A percentile compares a stretch with the other conserved stretches of the same genome.
phyloP scores from a whole-genome alignment of 2,113 vertebrate genomes.

The Haliaeetus leucogaster region DNA sequence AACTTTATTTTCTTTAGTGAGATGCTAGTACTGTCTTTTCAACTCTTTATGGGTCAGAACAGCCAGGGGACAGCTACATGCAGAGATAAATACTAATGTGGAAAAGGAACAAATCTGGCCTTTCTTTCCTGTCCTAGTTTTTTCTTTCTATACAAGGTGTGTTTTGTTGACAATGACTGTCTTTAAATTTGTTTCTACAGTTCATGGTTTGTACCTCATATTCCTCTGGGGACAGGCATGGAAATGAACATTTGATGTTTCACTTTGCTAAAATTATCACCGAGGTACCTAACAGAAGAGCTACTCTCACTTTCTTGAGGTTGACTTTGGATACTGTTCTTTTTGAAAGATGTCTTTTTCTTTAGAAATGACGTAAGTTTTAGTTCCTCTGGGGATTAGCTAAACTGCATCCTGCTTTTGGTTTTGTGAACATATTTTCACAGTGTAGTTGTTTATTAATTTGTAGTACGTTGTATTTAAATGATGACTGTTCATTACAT shows the following conservation, averaged over 20 bases:
- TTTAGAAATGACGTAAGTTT: background rate
- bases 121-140: background rate
- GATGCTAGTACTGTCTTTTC: background rate
- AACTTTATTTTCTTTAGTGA: background rate
- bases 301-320: background rate
- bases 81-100: background rate
- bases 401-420: background rate
- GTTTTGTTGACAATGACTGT: background rate
- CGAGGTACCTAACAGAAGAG: background rate
- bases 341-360: background rate
- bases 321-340: background rate
- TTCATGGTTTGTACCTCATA: background rate
- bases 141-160: background rate
- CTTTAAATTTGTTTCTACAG: background rate
- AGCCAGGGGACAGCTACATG: background rate
- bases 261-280: background rate
- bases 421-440: background rate
- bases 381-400: background rate
- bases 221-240: background rate
- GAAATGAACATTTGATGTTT: background rate
- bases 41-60: background rate
- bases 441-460: background rate
- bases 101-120: background rate
- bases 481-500: background rate
- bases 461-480: background rate